Base-by-base conservation (phyloP, 2,797 vertebrate genomes). In the Agapornis canus region DNA sequence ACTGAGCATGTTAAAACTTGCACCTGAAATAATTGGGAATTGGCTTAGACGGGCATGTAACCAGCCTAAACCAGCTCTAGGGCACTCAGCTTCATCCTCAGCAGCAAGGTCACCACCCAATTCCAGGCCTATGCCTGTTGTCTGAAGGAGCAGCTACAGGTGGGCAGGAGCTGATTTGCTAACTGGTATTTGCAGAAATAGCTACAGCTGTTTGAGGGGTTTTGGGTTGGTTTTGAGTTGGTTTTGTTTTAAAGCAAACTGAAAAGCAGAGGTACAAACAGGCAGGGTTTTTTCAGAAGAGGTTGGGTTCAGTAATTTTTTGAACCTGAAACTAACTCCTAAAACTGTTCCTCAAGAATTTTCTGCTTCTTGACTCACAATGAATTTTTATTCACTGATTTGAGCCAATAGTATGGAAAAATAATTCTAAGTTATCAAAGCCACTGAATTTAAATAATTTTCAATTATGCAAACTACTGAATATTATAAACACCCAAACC, bases 1-100 rank as follows among this genome's bases (percentile, higher is more conserved):
- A 78, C 65, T 59, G 81, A 91, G 87, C 76, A 21, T 89, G 90
- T 86, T 96, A 92, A 96, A 96, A 96, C 95, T 95, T 97, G 96
- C 92, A 95, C 95, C 95, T 96, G 96, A 96, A 96, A 96, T 96
- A 96, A 96, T 84, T 94, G 90, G 68, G 92, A 94, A 95, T 94
- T 90, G 92, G 85, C 83, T 94, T 75, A 89, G 54, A 52, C 0
- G 25, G 70, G 81, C 78, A 73, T 7, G 63, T 82, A 92, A 92
- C 92, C 54, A 68, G 80, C 82, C 85, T 94, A 94, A 95, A 91
- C 66, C 82, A 93, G 91, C 92, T 96, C 78, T 86, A 82, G 89
- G 88, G 78, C 12, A 21, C 65, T 64, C 78, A 68, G 82, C 47
- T 91, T 95, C 95, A 76, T 89, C 87, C 90, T 69, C 84, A 70